Conservation (phyloP, 2,113 vertebrate genomes). For the Sylvietta virens region DNA sequence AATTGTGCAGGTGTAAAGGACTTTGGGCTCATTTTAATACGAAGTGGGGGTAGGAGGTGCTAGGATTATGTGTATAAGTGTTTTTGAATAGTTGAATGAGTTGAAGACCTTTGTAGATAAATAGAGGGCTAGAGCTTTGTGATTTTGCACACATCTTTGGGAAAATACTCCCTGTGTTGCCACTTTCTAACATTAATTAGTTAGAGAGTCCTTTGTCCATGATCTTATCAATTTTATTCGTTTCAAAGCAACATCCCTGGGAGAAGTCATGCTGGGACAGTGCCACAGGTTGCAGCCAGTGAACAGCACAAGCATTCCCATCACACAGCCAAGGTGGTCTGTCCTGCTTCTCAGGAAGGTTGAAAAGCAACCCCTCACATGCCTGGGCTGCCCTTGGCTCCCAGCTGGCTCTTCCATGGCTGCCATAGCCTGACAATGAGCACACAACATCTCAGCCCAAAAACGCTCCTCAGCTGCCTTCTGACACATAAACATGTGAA, state of each 20-base stretch:
- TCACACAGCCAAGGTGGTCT: rapidly evolving
- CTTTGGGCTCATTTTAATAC: background rate
- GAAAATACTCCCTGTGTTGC: background rate
- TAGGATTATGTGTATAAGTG: background rate
- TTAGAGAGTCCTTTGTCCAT: background rate
- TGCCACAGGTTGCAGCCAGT: background rate
- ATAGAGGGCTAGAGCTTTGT: background rate
- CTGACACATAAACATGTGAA: background rate
- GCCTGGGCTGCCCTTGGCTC: background rate
- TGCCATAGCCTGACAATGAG: background rate
- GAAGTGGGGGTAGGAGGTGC: background rate
- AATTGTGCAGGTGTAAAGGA: background rate
- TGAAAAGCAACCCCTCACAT: background rate
- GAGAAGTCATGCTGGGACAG: background rate
- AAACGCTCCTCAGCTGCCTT: background rate
- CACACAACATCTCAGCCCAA: background rate
- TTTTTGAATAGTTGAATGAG: background rate
- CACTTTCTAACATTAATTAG: background rate
- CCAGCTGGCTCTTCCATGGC: background rate
- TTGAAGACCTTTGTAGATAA: background rate
- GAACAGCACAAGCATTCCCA: background rate
- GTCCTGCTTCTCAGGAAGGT: background rate
- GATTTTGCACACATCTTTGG: background rate
- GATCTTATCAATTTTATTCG: background rate
- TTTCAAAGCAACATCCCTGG: background rate